Conservation (phyloP, 2,113 vertebrate species). For the Vulpes ferrilata region DNA sequence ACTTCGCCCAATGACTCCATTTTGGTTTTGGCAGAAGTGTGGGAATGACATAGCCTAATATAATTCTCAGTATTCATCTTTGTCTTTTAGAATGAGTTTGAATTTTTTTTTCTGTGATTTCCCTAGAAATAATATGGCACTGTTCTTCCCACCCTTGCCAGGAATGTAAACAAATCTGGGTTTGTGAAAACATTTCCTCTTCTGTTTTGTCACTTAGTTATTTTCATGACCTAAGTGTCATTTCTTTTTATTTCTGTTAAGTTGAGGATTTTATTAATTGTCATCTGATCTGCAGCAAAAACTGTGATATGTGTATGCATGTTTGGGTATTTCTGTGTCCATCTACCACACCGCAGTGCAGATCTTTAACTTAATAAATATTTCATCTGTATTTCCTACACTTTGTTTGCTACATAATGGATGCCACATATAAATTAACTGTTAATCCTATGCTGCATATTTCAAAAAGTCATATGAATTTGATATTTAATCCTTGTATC, state of each 20-base stretch:
- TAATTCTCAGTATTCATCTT: neutral
- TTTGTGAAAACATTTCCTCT: conserved; percentile 31
- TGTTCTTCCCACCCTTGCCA: conserved; percentile 1
- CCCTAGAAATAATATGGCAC: conserved; percentile 39
- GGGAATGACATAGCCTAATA: neutral
- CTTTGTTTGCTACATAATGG: neutral
- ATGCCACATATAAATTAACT: neutral
- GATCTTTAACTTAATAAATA: neutral
- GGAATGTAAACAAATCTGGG: conserved; percentile 39
- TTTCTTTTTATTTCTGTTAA: conserved; percentile 40
- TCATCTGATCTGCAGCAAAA: neutral
- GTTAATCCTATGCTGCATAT: neutral
- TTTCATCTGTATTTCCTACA: neutral
- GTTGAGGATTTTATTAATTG: neutral
- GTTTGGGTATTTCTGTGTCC: neutral
- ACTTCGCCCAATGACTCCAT: neutral
- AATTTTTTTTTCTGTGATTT: conserved; percentile 43
- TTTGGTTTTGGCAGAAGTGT: neutral
- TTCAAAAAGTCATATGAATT: neutral
- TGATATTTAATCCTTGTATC: neutral
- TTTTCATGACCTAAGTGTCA: conserved; percentile 29
- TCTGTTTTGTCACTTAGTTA: conserved; percentile 31
- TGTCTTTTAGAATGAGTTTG: neutral
- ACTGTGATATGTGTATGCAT: neutral
- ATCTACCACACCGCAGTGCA: neutral